Evolutionary conservation across 2,888 invertebrate genomes (phyloP), one percentile per base, ranked within the genome.

Genomic region (Lithophane ornitopus): DNA sequence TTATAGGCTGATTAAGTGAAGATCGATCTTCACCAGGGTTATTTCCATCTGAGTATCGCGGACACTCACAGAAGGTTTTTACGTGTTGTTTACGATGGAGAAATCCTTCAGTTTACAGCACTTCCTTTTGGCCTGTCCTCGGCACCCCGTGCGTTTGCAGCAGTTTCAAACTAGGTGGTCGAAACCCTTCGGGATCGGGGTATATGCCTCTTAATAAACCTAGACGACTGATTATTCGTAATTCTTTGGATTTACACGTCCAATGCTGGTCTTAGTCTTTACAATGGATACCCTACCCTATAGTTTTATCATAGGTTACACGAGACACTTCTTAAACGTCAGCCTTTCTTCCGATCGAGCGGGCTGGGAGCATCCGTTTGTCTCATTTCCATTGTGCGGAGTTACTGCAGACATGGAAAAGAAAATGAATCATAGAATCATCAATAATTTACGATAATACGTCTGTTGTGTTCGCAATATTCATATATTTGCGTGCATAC

Each of bases 81-180:
- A 41, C 26, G 79, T 1, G 65, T 82, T 0, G 46, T 63, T 54
- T 77, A 79, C 63, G 67, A 74, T 28, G 49, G 56, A 7, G 69
- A 72, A 28, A 28, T 77, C 16, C 54, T 76, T 2, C 76, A 81
- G 41, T n/a, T n/a, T n/a, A 54, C 14, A 54, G n/a, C 72, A 11
- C 68, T 78, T 26, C 78, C 71, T 0, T 78, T 78, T 34, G 78
- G 71, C 54, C 67, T 79, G 34, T 75, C 59, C 22, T 79, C 66
- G 28, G 71, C 71, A 22, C 66, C 66, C 16, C 34, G 22, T 8
- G 62, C 41, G 2, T 80, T 80, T 58, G 72, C 76, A 22, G 22
- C 62, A 19, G 26, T 79, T 11, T 41, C 73, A 22, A 73, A 76
- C 12, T 77, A 74, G 65, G 46, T 76, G 19, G 63, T 68, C 8